A percentile compares a stretch with the other conserved stretches of the same genome.
Conservation (phyloP, 2,113 vertebrate species). For the Copsychus sechellarum region DNA sequence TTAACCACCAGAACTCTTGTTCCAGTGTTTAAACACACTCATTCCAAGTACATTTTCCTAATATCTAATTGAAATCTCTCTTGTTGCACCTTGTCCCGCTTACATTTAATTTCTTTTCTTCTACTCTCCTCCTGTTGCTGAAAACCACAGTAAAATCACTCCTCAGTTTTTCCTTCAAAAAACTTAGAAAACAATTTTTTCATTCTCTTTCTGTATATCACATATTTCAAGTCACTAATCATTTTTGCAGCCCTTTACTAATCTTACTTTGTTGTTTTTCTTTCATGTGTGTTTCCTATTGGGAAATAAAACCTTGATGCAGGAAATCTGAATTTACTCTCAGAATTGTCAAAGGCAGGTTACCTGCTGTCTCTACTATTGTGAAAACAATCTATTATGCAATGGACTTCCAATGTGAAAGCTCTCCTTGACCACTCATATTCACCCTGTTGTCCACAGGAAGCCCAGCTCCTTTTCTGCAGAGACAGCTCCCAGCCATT, state of each 20-base stretch:
- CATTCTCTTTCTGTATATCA: background rate
- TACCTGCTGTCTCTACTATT: background rate
- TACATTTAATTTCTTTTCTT: background rate
- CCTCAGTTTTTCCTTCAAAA: background rate
- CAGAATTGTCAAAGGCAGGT: background rate
- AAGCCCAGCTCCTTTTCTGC: background rate
- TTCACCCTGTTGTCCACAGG: background rate
- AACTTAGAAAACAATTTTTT: background rate
- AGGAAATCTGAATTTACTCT: background rate
- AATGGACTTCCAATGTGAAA: background rate
- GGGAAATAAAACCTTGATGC: background rate
- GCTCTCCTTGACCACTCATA: background rate
- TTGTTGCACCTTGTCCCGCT: background rate
- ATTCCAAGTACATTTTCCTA: background rate
- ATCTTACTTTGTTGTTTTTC: background rate
- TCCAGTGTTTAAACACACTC: background rate
- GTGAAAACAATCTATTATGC: background rate
- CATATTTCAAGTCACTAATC: background rate
- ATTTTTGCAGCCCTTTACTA: background rate
- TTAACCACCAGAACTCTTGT: background rate
- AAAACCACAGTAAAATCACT: background rate
- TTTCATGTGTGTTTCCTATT: background rate
- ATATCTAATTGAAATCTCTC: background rate
- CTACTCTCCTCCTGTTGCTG: background rate
- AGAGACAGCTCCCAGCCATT: background rate